Percentiles rank a stretch among this genome's conserved stretches.
Conservation (phyloP, 1,140 invertebrate genomes). For the Drosophila orena region DNA sequence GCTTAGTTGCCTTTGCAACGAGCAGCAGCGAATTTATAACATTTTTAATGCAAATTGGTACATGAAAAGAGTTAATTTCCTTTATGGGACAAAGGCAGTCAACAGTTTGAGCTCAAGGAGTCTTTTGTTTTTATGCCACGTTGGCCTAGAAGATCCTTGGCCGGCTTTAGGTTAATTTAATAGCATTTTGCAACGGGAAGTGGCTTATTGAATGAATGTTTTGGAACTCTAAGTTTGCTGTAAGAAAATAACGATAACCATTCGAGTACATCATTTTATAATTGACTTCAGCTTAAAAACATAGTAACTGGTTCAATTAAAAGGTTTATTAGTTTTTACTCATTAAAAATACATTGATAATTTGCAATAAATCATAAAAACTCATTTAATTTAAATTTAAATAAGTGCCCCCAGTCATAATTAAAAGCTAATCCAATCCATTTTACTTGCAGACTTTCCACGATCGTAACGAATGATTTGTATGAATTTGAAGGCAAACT, state of each 20-base stretch:
- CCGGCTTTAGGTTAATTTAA: conserved; percentile 7
- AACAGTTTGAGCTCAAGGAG: conserved; percentile 4
- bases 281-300: no score
- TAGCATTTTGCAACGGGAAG: conserved; percentile 10
- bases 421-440: not conserved
- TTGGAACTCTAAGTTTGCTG: not conserved
- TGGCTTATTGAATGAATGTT: not conserved
- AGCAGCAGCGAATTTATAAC: conserved; percentile 52
- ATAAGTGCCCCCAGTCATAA: not conserved
- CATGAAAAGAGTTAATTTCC: conserved; percentile 59
- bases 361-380: no score
- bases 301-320: no score
- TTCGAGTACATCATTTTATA: no score
- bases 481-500: conserved; percentile 39
- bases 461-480: conserved; percentile 57
- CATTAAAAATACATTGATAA: no score
- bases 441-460: conserved; percentile 21
- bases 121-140: conserved; percentile 6
- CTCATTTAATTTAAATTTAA: not conserved
- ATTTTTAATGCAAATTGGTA: conserved; percentile 49
- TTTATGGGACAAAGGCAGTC: conserved; percentile 55
- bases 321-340: no score
- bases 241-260: not conserved
- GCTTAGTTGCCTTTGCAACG: conserved; percentile 41
- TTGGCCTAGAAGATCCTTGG: conserved; percentile 6